A percentile compares a stretch with the other conserved stretches of the same genome.
Evolutionary conservation across 2,797 vertebrate species (phyloP).

Genomic region (Coreius guichenoti): DNA sequence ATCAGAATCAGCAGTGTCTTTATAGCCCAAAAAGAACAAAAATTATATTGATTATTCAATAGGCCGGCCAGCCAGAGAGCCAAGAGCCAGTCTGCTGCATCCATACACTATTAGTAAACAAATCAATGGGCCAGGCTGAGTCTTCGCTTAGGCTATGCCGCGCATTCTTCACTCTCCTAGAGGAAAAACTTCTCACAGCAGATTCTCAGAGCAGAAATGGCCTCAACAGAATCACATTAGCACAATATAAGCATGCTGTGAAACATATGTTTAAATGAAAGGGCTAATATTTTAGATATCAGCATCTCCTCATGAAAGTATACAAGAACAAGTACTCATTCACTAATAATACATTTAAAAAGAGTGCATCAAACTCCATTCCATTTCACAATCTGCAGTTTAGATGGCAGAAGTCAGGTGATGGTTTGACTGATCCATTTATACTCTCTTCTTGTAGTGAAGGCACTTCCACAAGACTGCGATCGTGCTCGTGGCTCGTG

Average conservation of each 20-base stretch:
- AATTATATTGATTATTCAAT: conserved; percentile 84
- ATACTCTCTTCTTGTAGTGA: neutral
- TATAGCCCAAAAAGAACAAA: conserved; percentile 79
- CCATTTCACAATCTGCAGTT: neutral
- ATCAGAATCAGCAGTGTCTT: conserved; percentile 79
- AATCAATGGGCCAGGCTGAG: conserved; percentile 79
- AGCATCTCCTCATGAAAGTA: neutral
- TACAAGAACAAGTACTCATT: neutral
- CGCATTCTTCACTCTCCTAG: conserved; percentile 28
- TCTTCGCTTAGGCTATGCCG: conserved; percentile 38
- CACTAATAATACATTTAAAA: neutral
- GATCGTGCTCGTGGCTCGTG: conserved; percentile 38
- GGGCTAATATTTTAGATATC: neutral
- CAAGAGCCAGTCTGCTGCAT: conserved; percentile 79
- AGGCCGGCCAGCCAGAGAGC: conserved; percentile 76
- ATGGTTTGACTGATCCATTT: conserved; percentile 27
- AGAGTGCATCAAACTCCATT: neutral
- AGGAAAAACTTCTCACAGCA: neutral
- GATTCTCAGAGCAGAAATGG: neutral
- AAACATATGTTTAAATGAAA: conserved; percentile 1
- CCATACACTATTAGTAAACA: conserved; percentile 86
- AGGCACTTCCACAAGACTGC: neutral
- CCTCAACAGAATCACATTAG: conserved; percentile 9
- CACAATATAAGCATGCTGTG: neutral
- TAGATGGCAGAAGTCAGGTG: neutral